Conservation (phyloP, 2,797 vertebrate species). For the Sparus aurata region DNA sequence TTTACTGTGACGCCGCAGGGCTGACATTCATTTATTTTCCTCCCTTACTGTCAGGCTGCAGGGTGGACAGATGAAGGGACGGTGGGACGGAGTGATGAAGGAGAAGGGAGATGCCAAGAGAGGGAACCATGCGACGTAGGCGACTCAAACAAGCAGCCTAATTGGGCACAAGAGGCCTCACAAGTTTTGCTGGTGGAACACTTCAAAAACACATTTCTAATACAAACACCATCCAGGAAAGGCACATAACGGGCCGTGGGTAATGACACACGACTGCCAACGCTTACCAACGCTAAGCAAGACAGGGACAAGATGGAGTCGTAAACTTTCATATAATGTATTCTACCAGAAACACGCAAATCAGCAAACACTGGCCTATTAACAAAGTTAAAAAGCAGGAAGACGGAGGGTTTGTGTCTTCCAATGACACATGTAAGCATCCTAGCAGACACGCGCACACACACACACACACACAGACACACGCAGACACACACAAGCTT, state of each 20-base stretch:
- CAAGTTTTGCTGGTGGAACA: slow-evolving; percentile 70
- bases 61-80: slow-evolving; percentile 68
- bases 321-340: slow-evolving; percentile 43
- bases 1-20: slow-evolving; percentile 27
- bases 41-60: slow-evolving; percentile 42
- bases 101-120: slow-evolving; percentile 50
- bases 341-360: slow-evolving; percentile 38
- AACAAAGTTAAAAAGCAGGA: slow-evolving; percentile 27
- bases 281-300: slow-evolving; percentile 35
- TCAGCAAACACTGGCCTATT: neutral
- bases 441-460: slow-evolving; percentile 12
- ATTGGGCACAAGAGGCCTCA: slow-evolving; percentile 81
- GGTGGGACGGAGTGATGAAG: slow-evolving; percentile 60
- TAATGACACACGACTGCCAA: slow-evolving; percentile 48
- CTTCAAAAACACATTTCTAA: slow-evolving; percentile 70
- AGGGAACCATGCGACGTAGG: slow-evolving; percentile 58
- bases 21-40: slow-evolving; percentile 59
- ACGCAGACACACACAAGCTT: slow-evolving; percentile 26
- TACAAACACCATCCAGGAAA: slow-evolving; percentile 53
- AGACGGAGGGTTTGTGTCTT: slow-evolving; percentile 29
- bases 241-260: slow-evolving; percentile 18
- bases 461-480: slow-evolving; percentile 17
- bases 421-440: slow-evolving; percentile 49
- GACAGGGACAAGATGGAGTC: slow-evolving; percentile 26
- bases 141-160: slow-evolving; percentile 74